Conservation (phyloP, 2,797 vertebrate genomes). For the Microhierax caerulescens region DNA sequence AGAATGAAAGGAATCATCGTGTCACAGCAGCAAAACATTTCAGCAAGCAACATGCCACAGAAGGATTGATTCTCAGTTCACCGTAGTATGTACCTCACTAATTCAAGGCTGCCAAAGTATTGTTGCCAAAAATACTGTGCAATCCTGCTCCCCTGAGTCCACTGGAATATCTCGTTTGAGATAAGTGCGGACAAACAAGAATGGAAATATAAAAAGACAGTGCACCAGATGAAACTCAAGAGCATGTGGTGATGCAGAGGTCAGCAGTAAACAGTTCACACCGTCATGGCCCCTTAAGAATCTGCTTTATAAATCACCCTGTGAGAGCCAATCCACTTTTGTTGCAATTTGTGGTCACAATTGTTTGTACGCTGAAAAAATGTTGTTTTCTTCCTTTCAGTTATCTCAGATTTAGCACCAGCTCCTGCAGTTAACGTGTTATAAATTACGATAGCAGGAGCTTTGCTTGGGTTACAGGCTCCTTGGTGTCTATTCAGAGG, state of each 20-base stretch:
- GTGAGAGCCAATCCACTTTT: neutral
- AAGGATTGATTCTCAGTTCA: neutral
- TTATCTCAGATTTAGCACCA: neutral
- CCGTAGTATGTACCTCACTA: neutral
- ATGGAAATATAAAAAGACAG: neutral
- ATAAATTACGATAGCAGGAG: neutral
- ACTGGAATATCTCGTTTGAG: neutral
- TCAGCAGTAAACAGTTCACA: neutral
- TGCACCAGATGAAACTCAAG: neutral
- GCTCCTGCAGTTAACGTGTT: neutral
- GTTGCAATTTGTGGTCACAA: neutral
- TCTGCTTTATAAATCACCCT: neutral
- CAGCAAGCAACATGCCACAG: neutral
- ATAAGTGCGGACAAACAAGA: neutral
- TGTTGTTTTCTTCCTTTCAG: neutral
- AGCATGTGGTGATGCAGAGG: neutral
- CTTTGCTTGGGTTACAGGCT: neutral
- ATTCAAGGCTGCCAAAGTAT: slow-evolving; percentile 40
- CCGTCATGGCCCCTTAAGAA: neutral
- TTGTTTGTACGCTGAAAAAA: neutral
- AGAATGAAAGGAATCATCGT: neutral
- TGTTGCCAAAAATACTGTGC: slow-evolving; percentile 40
- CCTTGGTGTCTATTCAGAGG: neutral
- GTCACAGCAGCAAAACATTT: slow-evolving; percentile 7
- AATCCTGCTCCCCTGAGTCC: neutral